Conservation (phyloP, 2,113 vertebrate genomes). For the Pachyramphus minor region DNA sequence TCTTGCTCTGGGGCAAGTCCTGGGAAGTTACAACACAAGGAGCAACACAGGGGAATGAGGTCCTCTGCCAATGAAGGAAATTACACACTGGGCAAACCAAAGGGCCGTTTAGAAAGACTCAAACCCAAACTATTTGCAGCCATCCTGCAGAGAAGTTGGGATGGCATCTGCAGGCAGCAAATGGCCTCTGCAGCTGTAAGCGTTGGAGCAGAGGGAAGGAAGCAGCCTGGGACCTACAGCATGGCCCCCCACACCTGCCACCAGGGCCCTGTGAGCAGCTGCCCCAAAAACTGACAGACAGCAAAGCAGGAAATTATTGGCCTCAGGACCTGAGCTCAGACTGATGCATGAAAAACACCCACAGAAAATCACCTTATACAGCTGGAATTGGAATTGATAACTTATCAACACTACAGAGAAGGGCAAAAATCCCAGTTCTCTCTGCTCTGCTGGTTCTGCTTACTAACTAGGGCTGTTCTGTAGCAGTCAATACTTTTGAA, state of each 20-base stretch:
- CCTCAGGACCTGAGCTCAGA: not conserved
- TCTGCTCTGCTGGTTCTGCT: not conserved
- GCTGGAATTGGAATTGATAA: not conserved
- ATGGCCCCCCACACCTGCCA: not conserved
- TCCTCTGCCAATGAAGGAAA: not conserved
- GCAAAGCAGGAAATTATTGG: not conserved
- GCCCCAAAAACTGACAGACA: not conserved
- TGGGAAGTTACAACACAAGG: not conserved
- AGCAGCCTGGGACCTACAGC: not conserved
- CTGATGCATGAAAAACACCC: not conserved
- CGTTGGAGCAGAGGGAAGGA: not conserved
- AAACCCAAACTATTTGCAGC: not conserved
- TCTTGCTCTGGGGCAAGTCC: not conserved
- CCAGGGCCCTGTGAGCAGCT: not conserved
- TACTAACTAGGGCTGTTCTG: not conserved
- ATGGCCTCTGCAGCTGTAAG: not conserved
- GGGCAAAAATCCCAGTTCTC: not conserved
- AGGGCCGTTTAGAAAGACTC: not conserved
- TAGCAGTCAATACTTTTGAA: not conserved
- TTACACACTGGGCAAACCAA: not conserved
- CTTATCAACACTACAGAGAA: slow-evolving; percentile 2
- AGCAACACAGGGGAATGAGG: fast-evolving
- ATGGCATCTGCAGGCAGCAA: not conserved
- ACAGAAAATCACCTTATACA: not conserved
- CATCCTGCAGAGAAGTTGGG: not conserved